These are phyloP conservation scores for Helicoverpa zea DNA, from an alignment of 1,140 invertebrate genomes.

Conservation along the genomic window DNA sequence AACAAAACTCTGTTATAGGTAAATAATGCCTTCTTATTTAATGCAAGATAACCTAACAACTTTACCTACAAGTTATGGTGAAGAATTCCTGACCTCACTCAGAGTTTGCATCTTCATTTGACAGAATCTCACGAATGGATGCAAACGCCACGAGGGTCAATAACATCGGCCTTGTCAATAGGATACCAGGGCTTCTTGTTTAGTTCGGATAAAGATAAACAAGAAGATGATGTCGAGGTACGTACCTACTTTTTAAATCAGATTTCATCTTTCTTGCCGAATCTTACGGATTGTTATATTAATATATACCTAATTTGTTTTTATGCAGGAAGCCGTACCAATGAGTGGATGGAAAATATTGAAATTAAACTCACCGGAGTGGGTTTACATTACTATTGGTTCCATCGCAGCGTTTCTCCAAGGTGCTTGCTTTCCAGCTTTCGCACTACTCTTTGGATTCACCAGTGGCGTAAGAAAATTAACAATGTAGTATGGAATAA, in stretches of 20 bases:
- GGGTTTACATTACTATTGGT: constrained; percentile 91
- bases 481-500: neutral
- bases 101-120: neutral
- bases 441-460: constrained; percentile 94
- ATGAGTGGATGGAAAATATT: constrained; percentile 88
- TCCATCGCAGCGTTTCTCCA: constrained; percentile 90
- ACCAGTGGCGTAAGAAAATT: constrained; percentile 90
- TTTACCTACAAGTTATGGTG: too few species aligned
- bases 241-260: neutral
- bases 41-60: too few species aligned
- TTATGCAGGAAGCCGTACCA: constrained; percentile 68
- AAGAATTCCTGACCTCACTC: too few species aligned
- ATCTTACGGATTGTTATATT: neutral
- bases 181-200: constrained; percentile 72
- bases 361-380: constrained; percentile 92
- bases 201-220: constrained; percentile 66
- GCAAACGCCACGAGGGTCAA: constrained; percentile 73
- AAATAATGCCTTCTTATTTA: too few species aligned
- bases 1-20: constrained; percentile 71
- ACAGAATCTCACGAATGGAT: constrained; percentile 80
- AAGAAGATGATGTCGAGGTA: constrained; percentile 66
- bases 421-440: constrained; percentile 92
- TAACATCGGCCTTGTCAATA: constrained; percentile 76
- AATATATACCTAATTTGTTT: neutral
- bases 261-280: too few species aligned